Evolutionary conservation across 37 sponge, comb jelly and placozoan genomes (phyloP), one percentile per base, ranked within the genome.

Genomic region (Tethya wilhelma): DNA sequence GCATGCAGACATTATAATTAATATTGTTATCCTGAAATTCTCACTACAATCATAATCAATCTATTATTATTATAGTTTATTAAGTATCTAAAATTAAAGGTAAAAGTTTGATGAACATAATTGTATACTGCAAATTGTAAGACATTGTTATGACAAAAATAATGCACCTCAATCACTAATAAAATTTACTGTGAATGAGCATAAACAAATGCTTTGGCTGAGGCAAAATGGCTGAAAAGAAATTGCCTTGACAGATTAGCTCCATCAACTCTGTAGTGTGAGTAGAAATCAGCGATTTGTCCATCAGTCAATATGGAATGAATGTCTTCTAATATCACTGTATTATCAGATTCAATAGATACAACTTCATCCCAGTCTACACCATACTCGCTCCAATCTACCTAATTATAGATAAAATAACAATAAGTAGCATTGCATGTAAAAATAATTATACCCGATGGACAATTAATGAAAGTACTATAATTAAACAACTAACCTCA

Each of bases 301-400:
- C 5, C 30, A 44, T 72, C 73, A 12, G 55, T 38, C n/a, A 72
- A 22, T 22, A 72, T 11, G 11, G 41, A 12, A 25, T 42, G n/a
- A 25, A 45, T 20, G 6, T 72, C 73, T 72, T 40, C 53, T 22
- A 59, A 31, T 32, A 25, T 34, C 42, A 75, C 63, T 59, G 77
- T 32, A 58, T 25, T 44, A 23, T 75, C 77, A 58, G 56, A 59
- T 44, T 44, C 73, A 8, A 72, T 14, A 44, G 73, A 5, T 8
- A 72, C 30, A 12, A 55, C 53, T 7, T 28, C 73, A 26, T 46
- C 40, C 26, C 31, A 46, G 31, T 46, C n/a, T n/a, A n/a, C n/a
- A n/a, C n/a, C n/a, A n/a, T n/a, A n/a, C n/a, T n/a, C n/a, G n/a
- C n/a, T n/a, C n/a, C n/a, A n/a, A n/a, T 55, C 17, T 44, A 12